Evolutionary conservation across 23 tunicate genomes (phyloP).

Genomic region (Diplosoma virens): DNA sequence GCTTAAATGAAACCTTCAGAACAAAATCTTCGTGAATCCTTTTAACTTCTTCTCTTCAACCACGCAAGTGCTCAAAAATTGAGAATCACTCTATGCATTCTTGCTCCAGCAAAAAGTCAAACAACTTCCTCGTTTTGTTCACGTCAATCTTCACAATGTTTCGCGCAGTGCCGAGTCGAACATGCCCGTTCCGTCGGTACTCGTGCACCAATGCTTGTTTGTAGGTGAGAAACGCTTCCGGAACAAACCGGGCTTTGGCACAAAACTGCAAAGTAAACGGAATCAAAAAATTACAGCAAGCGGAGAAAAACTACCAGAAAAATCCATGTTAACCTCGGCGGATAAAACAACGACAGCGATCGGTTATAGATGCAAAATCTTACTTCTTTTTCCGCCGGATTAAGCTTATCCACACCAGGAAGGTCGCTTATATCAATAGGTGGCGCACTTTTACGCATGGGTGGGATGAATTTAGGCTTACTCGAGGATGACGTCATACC

Average conservation of each 20-base stretch:
- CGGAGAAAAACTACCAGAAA: too few relatives aligned
- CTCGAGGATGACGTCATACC: not conserved
- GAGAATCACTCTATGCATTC: constrained; percentile 27
- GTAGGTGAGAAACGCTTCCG: constrained; percentile 72
- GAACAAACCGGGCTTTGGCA: constrained; percentile 58
- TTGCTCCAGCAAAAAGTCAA: constrained; percentile 70
- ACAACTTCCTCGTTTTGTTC: constrained; percentile 77
- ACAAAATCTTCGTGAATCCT: too few relatives aligned
- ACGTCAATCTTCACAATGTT: constrained; percentile 80
- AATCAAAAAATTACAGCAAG: too few relatives aligned
- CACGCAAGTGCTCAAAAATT: too few relatives aligned
- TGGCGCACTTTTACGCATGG: constrained; percentile 9
- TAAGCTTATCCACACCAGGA: constrained; percentile 78
- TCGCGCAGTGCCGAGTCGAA: constrained; percentile 69
- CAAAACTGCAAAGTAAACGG: constrained; percentile 62
- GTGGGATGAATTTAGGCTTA: constrained; percentile 16
- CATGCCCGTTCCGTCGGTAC: constrained; percentile 35
- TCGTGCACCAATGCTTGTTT: constrained; percentile 55
- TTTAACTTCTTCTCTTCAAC: too few relatives aligned
- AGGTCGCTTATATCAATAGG: constrained; percentile 63
- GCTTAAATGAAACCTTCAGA: too few relatives aligned
- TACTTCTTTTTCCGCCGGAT: constrained; percentile 51
- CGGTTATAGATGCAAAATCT: too few relatives aligned
- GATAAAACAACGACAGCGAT: too few relatives aligned
- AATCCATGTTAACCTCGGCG: too few relatives aligned